Conservation (phyloP, 2,888 invertebrate genomes). For the Cinara cedri region DNA sequence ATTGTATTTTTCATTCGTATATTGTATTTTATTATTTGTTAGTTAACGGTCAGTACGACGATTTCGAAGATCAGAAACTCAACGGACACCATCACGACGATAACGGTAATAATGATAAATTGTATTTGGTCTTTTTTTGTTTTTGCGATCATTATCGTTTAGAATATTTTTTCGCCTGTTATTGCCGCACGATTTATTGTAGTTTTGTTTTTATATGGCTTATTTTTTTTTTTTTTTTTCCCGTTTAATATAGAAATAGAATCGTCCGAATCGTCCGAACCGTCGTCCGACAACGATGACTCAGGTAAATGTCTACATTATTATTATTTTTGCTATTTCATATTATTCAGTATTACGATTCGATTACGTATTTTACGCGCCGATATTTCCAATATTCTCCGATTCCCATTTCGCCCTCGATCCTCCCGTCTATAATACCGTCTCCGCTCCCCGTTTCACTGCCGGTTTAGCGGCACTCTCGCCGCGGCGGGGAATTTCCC, state of each 20-base stretch:
- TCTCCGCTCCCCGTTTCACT: no score
- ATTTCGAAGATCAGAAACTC: conserved; percentile 43
- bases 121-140: conserved; percentile 12
- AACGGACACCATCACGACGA: conserved; percentile 25
- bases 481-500: no score
- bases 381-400: no score
- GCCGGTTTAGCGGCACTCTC: no score
- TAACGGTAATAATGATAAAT: conserved; percentile 20
- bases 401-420: no score
- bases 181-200: no score
- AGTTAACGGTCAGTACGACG: conserved; percentile 49
- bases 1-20: conserved; percentile 12
- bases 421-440: no score
- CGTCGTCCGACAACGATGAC: conserved; percentile 41
- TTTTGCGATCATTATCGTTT: background rate
- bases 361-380: no score
- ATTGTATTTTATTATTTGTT: conserved; percentile 40
- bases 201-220: conserved; percentile 31
- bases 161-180: background rate
- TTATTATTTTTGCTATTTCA: no score
- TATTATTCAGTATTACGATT: background rate
- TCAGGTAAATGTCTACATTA: conserved; percentile 48
- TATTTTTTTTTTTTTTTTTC: conserved; percentile 18
- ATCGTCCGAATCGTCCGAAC: conserved; percentile 47
- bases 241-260: conserved; percentile 26